Evolutionary conservation across 1,140 invertebrate genomes (phyloP), one percentile per base, ranked within the genome.

Genomic region (Pristionchus pacificus): DNA sequence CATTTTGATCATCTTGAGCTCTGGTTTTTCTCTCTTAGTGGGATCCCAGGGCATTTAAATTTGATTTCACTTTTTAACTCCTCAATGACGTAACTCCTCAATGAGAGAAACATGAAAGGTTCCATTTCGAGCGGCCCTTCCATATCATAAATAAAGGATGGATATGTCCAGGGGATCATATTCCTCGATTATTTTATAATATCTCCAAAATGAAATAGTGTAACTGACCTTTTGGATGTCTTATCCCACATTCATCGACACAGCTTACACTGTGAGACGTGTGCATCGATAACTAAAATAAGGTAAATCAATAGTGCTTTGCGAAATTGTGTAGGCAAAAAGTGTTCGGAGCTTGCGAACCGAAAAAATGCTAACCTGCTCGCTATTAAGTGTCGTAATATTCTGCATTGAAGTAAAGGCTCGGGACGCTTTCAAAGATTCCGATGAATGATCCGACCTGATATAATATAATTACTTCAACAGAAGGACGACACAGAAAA

Each of bases 11-110:
- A n/a, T 28, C 28, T 10, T 15, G 69, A 27, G 72, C 61, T 68
- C 66, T 69, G 14, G 6, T 10, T 29, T 30, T 68, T 28, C 33
- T 29, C 60, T 14, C 14, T 19, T 15, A 0, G 14, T 10, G 14
- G 3, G 71, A 49, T 65, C 31, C 25, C 60, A 68, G 67, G 15
- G 38, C 65, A 61, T 14, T 13, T 68, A 61, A 25, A 65, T 24
- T 68, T 65, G 24, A 24, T 66, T 25, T 65, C 25, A 19, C 1
- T n/a, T 14, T 62, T n/a, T 62, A n/a, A n/a, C n/a, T n/a, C n/a
- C n/a, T n/a, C n/a, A n/a, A n/a, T n/a, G n/a, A n/a, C n/a, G n/a
- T n/a, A n/a, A n/a, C n/a, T n/a, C n/a, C n/a, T n/a, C n/a, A n/a
- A n/a, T n/a, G n/a, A n/a, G n/a, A n/a, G n/a, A n/a, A n/a, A n/a